Percentiles rank a stretch among this genome's conserved stretches.
Conservation (phyloP, 2,888 invertebrate species). For the Blastobasis adustella region DNA sequence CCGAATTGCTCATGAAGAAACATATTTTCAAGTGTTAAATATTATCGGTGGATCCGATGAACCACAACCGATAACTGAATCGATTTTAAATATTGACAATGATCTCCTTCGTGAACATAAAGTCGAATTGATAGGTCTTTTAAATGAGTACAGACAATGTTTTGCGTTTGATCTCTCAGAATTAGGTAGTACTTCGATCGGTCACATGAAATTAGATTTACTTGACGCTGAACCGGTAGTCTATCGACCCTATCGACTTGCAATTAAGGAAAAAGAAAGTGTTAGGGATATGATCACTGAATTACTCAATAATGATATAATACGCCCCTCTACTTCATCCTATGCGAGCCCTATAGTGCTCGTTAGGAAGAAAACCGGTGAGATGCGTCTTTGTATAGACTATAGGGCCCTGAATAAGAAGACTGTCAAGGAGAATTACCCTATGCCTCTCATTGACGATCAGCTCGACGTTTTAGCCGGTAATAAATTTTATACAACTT, state of each 20-base stretch:
- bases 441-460: slow-evolving; percentile 19
- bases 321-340: not conserved
- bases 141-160: not conserved
- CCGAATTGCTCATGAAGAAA: not conserved
- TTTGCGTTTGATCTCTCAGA: not conserved
- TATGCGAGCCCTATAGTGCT: slow-evolving; percentile 3
- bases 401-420: slow-evolving; percentile 9
- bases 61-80: not conserved
- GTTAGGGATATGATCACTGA: slow-evolving; percentile 8
- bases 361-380: slow-evolving; percentile 1
- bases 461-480: slow-evolving; percentile 10
- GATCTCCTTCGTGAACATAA: not conserved
- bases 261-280: slow-evolving; percentile 6
- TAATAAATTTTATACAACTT: not conserved
- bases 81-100: not conserved
- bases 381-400: slow-evolving; percentile 3
- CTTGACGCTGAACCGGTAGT: no score
- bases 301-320: slow-evolving; percentile 4
- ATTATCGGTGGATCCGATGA: not conserved
- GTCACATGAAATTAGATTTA: no score
- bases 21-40: not conserved
- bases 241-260: slow-evolving; percentile 9
- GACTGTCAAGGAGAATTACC: slow-evolving; percentile 7
- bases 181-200: not conserved
- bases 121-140: not conserved